Percentiles rank a stretch among this genome's conserved stretches.
phyloP scores from a whole-genome alignment of 2,888 invertebrate genomes.

The Tinea pellionella region DNA sequence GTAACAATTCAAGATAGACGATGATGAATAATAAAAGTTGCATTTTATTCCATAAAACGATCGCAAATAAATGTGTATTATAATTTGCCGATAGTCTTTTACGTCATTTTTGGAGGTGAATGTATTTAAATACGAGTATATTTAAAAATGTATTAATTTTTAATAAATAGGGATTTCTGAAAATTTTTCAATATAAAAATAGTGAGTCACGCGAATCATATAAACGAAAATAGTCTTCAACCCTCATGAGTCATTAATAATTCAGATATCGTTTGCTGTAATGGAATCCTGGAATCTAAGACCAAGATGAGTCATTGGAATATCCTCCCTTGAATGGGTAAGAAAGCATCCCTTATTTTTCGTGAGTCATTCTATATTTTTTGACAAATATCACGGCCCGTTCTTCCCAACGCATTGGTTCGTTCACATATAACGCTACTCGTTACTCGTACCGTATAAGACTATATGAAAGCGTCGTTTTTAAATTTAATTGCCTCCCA shows the following conservation, averaged over 20 bases:
- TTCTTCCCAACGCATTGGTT: too few species aligned
- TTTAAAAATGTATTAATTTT: background rate
- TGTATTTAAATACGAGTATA: background rate
- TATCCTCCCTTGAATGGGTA: background rate
- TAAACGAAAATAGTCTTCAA: background rate
- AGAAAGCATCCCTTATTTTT: background rate
- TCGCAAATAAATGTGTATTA: background rate
- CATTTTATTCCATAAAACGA: background rate
- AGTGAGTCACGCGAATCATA: background rate
- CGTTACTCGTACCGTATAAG: too few species aligned
- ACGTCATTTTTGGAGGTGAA: background rate
- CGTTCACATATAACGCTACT: too few species aligned
- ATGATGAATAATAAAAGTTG: background rate
- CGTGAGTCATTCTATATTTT: background rate
- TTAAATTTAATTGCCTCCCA: too few species aligned
- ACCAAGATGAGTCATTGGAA: background rate
- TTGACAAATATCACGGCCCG: too few species aligned
- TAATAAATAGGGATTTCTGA: background rate
- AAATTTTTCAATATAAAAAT: background rate
- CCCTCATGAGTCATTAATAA: background rate
- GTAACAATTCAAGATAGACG: background rate
- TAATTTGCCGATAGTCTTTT: background rate
- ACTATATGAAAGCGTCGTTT: too few species aligned
- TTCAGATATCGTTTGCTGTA: background rate
- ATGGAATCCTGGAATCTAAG: background rate